phyloP scores from a whole-genome alignment of 2,113 vertebrate genomes.

The Protobothrops mucrosquamatus region DNA sequence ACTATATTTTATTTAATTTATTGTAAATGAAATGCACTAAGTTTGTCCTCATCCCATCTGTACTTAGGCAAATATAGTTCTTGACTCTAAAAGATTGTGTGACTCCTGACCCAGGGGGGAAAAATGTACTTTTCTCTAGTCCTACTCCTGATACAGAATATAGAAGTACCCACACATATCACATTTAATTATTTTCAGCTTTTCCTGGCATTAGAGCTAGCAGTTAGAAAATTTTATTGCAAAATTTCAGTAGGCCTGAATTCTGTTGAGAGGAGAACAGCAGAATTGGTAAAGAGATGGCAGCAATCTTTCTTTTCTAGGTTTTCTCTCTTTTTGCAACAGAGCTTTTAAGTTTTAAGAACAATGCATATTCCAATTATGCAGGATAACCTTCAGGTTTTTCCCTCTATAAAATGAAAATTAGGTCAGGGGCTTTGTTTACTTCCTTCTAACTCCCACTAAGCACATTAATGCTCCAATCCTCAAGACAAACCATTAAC shows the following conservation, averaged over 20 bases:
- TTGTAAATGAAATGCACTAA: background rate
- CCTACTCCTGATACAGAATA: background rate
- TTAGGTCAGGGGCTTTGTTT: slow-evolving; percentile 60
- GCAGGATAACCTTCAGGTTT: slow-evolving; percentile 30
- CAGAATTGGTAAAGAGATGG: background rate
- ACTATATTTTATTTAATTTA: background rate
- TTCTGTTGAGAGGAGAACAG: background rate
- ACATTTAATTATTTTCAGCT: background rate
- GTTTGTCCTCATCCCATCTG: background rate
- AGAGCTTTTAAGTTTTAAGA: slow-evolving; percentile 2
- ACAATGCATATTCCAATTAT: slow-evolving; percentile 27
- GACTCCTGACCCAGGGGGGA: background rate
- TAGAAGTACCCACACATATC: background rate
- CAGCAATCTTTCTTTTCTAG: background rate
- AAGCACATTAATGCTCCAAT: slow-evolving; percentile 72
- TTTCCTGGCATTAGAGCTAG: background rate
- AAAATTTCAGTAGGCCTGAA: background rate
- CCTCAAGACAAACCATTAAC: slow-evolving; percentile 70
- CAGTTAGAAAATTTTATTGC: background rate
- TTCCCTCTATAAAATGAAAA: slow-evolving; percentile 52
- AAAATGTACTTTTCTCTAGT: background rate
- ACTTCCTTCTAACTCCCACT: slow-evolving; percentile 32
- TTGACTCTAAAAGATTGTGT: background rate
- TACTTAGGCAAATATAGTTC: background rate
- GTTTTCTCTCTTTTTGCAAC: slow-evolving; percentile 3